Conservation (phyloP, 2,797 vertebrate species). For the Enteromius treurensis region DNA sequence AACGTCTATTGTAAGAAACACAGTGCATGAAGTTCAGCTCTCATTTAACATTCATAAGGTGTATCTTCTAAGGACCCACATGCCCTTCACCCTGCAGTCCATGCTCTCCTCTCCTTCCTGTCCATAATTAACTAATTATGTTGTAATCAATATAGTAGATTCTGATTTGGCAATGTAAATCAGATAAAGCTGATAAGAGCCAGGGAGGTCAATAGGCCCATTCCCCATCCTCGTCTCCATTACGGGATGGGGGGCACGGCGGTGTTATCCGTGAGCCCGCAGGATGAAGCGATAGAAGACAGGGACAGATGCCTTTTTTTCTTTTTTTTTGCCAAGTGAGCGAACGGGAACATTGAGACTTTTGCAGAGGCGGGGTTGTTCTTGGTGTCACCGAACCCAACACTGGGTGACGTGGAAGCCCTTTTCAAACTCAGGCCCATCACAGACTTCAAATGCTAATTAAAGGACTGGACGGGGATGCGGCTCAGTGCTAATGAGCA, state of each 20-base stretch:
- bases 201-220: slow-evolving; percentile 73
- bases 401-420: slow-evolving; percentile 44
- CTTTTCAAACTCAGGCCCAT: slow-evolving; percentile 54
- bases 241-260: slow-evolving; percentile 64
- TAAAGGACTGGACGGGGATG: slow-evolving; percentile 45
- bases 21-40: slow-evolving; percentile 24
- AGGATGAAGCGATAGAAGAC: slow-evolving; percentile 61
- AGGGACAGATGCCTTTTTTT: slow-evolving; percentile 18
- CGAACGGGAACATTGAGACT: slow-evolving; percentile 7
- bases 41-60: slow-evolving; percentile 66
- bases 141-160: slow-evolving; percentile 86
- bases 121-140: slow-evolving; percentile 87
- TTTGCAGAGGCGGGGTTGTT: slow-evolving; percentile 23
- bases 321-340: slow-evolving; percentile 29
- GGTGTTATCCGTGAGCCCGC: slow-evolving; percentile 70
- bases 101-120: slow-evolving; percentile 64
- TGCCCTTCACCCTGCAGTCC: slow-evolving; percentile 68
- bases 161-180: slow-evolving; percentile 86
- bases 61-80: slow-evolving; percentile 51
- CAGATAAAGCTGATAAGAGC: slow-evolving; percentile 84
- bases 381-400: slow-evolving; percentile 17
- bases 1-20: neutral
- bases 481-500: slow-evolving; percentile 56
- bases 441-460: slow-evolving; percentile 47
- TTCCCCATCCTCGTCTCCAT: slow-evolving; percentile 76